phyloP scores from a whole-genome alignment of 2,888 invertebrate genomes.

The Dyspetes luteomarginatus region DNA sequence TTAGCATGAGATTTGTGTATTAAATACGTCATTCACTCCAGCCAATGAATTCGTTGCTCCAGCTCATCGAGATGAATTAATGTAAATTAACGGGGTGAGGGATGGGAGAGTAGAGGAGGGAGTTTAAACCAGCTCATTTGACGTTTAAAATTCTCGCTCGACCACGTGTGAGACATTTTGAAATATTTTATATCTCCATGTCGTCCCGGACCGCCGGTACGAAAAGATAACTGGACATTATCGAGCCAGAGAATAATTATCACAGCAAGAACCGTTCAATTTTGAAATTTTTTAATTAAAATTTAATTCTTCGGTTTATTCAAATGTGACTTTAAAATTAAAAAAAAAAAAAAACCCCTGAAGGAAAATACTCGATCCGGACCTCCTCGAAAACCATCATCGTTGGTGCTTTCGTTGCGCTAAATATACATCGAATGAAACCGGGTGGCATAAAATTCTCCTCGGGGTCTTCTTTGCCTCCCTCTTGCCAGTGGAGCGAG shows the following conservation, averaged over 20 bases:
- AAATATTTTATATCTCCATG: constrained; percentile 8
- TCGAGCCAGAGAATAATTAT: constrained; percentile 25
- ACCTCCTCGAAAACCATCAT: constrained; percentile 48
- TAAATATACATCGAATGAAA: constrained; percentile 81
- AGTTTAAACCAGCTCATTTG: not conserved
- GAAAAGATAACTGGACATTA: constrained; percentile 1
- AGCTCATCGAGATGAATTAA: constrained; percentile 25
- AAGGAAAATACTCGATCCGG: constrained; percentile 66
- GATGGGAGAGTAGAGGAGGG: not conserved
- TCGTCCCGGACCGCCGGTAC: not conserved
- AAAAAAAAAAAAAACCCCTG: constrained; percentile 44
- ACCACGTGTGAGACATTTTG: constrained; percentile 4
- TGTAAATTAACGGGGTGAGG: not conserved
- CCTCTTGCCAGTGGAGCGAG: constrained; percentile 56
- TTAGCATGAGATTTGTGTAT: constrained; percentile 1
- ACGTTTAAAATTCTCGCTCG: not conserved
- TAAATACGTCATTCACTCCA: not conserved
- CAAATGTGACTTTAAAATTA: constrained; percentile 1
- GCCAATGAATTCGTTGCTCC: not conserved
- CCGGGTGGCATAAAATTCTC: constrained; percentile 73
- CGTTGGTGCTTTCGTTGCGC: constrained; percentile 71
- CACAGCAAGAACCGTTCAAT: not conserved
- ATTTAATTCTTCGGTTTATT: constrained; percentile 32
- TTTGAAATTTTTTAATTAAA: constrained; percentile 32
- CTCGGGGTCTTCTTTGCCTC: constrained; percentile 59